Evolutionary conservation across 2,888 invertebrate species (phyloP).

Genomic region (Caenorhabditis afra): DNA sequence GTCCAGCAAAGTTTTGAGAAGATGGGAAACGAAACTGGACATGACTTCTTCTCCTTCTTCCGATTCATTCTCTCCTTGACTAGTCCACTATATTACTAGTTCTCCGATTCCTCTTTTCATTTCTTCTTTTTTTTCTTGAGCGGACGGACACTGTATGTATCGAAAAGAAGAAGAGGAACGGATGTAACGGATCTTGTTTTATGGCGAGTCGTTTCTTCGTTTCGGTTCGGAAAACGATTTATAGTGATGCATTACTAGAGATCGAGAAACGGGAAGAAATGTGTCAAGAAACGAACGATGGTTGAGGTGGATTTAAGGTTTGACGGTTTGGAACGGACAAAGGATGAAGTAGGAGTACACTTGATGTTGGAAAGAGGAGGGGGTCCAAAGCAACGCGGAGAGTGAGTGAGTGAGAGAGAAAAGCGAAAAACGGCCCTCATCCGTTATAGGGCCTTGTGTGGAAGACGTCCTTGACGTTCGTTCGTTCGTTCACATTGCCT

Average conservation of each 20-base stretch:
- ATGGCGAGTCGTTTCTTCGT: slow-evolving; percentile 46
- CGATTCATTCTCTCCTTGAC: not conserved
- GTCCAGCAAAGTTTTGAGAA: no score
- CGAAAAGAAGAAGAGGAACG: not conserved
- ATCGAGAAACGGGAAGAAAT: not conserved
- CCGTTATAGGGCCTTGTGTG: slow-evolving; percentile 12
- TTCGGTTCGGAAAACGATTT: slow-evolving; percentile 4
- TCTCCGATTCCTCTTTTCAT: slow-evolving; percentile 11
- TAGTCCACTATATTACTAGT: slow-evolving; percentile 34
- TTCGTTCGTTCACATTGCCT: slow-evolving; percentile 4
- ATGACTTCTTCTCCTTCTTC: slow-evolving; percentile 6
- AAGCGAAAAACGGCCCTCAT: not conserved
- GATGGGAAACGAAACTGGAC: slow-evolving; percentile 12
- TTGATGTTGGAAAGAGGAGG: slow-evolving; percentile 3
- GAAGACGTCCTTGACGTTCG: slow-evolving; percentile 34
- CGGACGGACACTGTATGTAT: slow-evolving; percentile 18
- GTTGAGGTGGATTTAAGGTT: slow-evolving; percentile 1
- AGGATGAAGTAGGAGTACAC: slow-evolving; percentile 12
- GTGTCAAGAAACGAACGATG: slow-evolving; percentile 43
- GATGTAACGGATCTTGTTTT: slow-evolving; percentile 60
- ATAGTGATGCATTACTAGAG: not conserved
- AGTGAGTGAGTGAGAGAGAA: no score
- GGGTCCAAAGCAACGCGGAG: not conserved
- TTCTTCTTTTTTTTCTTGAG: slow-evolving; percentile 20
- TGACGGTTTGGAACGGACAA: not conserved